Base-by-base conservation (phyloP, 2,888 invertebrate genomes). In the Yponomeuta malinellus region DNA sequence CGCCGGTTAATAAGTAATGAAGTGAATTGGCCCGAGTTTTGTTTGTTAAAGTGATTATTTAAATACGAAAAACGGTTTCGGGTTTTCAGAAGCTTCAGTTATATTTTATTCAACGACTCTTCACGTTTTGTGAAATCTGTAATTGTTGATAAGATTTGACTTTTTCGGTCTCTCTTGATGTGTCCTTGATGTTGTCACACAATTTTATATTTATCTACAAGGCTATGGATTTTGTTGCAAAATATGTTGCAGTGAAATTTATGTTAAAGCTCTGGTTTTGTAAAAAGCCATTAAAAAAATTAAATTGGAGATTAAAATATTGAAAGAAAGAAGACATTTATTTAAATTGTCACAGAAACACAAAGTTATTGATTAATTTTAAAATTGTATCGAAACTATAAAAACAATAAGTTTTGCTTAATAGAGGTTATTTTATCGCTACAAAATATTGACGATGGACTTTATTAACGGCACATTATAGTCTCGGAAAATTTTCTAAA, bases 11-110 rank as follows among this genome's bases (percentile, higher is more conserved):
- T 91, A 91, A 90, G 83, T 90, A 91, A 92, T 90, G 90, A 90
- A 87, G 83, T 80, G 83, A 84, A 85, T 86, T 87, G 86, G 82
- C 80, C 79, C 78, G 85, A 89, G 86, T 90, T 90, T 89, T 90
- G 89, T 91, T 90, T 90, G 89, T 88, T 88, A 89, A 90, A 90
- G 88, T 90, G 89, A 90, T 91, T 92, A 91, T 92, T 91, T 89
- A 92, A 92, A 91, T 90, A 89, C 85, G 86, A 84, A 90, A 91
- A 92, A 88, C 89, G 89, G 88, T 90, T 88, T 89, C 82, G 87
- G 88, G 85, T 88, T 88, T 87, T 82, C 85, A 83, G 88, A 86
- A 90, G 90, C 85, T 90, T 89, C 82, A 79, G 88, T 90, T 87
- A 91, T 91, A 91, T 90, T 91, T 92, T 89, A 92, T 92, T 91